Conservation (phyloP, 1,140 invertebrate genomes). For the Lycorma delicatula region DNA sequence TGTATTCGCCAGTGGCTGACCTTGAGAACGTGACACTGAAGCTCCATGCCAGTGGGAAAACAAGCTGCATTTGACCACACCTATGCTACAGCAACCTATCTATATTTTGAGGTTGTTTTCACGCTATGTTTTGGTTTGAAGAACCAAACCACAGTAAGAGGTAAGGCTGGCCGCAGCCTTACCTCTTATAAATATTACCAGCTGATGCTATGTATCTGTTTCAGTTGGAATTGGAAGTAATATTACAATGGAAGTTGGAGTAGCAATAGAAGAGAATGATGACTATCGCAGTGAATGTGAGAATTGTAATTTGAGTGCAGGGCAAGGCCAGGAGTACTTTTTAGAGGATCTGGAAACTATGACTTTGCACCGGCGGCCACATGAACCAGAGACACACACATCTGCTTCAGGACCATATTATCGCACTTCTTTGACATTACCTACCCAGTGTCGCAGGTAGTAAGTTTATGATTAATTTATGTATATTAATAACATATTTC, state of each 20-base stretch:
- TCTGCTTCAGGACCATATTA: conserved; percentile 42
- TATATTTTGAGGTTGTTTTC: too few species aligned
- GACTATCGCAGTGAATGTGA: conserved; percentile 74
- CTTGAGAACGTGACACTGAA: too few species aligned
- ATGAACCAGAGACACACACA: conserved; percentile 32
- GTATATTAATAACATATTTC: too few species aligned
- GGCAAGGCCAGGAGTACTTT: conserved; percentile 51
- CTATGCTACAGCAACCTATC: too few species aligned
- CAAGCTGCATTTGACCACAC: too few species aligned
- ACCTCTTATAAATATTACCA: too few species aligned
- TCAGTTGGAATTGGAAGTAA: background rate
- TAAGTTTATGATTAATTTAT: too few species aligned
- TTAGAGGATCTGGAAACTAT: conserved; percentile 56
- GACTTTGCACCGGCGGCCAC: conserved; percentile 52
- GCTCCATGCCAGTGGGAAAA: too few species aligned
- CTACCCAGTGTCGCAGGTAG: conserved; percentile 52
- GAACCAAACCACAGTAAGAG: too few species aligned
- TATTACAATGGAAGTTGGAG: background rate
- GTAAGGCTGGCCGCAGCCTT: too few species aligned
- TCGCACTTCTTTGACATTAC: conserved; percentile 56
- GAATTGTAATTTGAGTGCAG: conserved; percentile 57
- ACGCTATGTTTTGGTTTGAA: too few species aligned
- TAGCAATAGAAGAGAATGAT: conserved; percentile 47
- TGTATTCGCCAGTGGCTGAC: too few species aligned
- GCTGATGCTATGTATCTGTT: background rate